Percentiles rank a stretch among this genome's conserved stretches.
Evolutionary conservation across 2,113 vertebrate species (phyloP).

Genomic region (Ibidorhyncha struthersii): DNA sequence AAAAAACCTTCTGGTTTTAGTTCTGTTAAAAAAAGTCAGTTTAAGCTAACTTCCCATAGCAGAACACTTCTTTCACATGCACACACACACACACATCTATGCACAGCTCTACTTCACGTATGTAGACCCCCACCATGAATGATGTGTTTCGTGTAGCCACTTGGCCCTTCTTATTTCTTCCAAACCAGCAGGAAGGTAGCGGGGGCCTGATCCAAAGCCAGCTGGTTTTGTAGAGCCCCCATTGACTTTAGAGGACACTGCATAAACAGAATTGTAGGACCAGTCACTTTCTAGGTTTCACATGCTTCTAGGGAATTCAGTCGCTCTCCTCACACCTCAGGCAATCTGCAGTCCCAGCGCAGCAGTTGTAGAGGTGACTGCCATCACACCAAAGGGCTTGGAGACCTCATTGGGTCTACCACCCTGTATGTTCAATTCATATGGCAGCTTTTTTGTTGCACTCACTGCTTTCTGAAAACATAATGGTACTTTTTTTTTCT

Average conservation of each 20-base stretch:
- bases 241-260: background rate
- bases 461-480: background rate
- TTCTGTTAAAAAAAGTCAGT: constrained; percentile 46
- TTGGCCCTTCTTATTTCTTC: constrained; percentile 7
- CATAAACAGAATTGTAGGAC: background rate
- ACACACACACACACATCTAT: background rate
- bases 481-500: background rate
- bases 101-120: background rate
- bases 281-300: background rate
- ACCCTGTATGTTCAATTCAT: background rate
- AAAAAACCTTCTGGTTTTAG: constrained; percentile 73
- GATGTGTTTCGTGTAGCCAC: background rate
- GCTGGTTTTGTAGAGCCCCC: background rate
- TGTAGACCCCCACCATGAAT: background rate
- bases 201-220: background rate
- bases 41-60: constrained; percentile 42
- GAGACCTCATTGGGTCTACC: accelerated
- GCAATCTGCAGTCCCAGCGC: background rate
- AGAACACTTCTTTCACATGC: background rate
- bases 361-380: background rate
- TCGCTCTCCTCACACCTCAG: background rate
- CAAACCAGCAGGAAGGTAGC: background rate
- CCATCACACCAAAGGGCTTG: background rate
- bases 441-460: background rate
- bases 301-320: background rate